Conservation (phyloP, 2,113 vertebrate genomes). For the Paraplagusia blochii region DNA sequence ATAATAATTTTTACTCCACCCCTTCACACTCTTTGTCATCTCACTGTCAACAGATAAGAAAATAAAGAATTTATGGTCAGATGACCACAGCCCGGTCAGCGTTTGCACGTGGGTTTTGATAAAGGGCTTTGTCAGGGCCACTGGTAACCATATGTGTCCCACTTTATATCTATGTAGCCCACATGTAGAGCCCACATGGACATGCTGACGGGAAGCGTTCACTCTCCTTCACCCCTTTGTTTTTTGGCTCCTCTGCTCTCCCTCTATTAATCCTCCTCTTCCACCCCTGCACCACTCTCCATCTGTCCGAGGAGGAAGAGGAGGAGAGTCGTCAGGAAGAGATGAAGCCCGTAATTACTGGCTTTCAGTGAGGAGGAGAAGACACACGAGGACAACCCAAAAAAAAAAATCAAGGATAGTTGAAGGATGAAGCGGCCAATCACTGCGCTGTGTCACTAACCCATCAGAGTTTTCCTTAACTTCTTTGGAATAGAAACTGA, state of each 20-base stretch:
- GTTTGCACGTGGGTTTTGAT: no score
- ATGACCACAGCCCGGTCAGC: not conserved
- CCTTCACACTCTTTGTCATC: not conserved
- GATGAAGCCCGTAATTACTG: conserved; percentile 43
- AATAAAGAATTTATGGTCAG: not conserved
- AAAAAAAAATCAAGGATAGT: conserved; percentile 12
- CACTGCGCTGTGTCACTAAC: conserved; percentile 23
- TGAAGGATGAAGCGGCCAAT: conserved; percentile 43
- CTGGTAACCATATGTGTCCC: no score
- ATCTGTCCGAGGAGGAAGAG: conserved; percentile 45
- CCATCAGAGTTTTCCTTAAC: conserved; percentile 11
- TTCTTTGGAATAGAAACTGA: conserved; percentile 17
- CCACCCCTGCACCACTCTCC: conserved; percentile 8
- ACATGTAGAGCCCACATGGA: not conserved
- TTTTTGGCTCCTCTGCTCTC: conserved; percentile 29
- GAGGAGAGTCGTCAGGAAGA: conserved; percentile 25
- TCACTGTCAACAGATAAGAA: not conserved
- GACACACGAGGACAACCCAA: conserved; percentile 10
- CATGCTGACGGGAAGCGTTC: conserved; percentile 24
- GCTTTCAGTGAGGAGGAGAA: conserved; percentile 21
- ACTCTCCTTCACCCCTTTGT: conserved; percentile 11
- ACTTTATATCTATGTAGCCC: no score
- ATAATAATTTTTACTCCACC: conserved; percentile 2
- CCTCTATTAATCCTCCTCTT: conserved; percentile 11
- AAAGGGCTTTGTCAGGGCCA: no score